A percentile compares a stretch with the other conserved stretches of the same genome.
These are phyloP conservation scores for Drosophila nebulosa DNA, from an alignment of 1,140 invertebrate species.

Conservation along the genomic window DNA sequence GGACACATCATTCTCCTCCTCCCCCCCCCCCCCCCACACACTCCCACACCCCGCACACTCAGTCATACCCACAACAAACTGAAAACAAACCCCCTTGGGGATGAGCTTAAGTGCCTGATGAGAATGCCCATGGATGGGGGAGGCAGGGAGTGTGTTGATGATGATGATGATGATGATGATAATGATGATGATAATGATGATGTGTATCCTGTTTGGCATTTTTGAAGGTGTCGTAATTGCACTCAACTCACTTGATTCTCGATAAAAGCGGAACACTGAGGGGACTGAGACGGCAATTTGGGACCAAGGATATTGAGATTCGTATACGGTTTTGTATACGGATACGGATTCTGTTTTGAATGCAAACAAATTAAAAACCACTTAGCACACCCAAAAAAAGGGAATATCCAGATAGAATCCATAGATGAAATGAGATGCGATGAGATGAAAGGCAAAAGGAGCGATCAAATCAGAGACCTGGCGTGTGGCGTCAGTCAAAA, in stretches of 20 bases:
- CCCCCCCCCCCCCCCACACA: constrained; percentile 1
- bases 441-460: constrained; percentile 36
- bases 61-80: background rate
- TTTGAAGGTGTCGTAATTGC: constrained; percentile 77
- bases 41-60: background rate
- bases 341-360: too few species aligned
- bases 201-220: constrained; percentile 49
- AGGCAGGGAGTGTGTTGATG: background rate
- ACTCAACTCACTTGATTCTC: constrained; percentile 66
- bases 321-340: constrained; percentile 24
- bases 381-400: constrained; percentile 51
- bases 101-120: constrained; percentile 62
- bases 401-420: background rate
- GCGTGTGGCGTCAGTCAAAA: constrained; percentile 75
- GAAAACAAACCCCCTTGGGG: constrained; percentile 42
- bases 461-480: constrained; percentile 51
- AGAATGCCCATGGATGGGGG: constrained; percentile 38
- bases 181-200: background rate
- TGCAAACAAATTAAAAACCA: constrained; percentile 78
- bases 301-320: background rate
- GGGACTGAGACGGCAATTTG: constrained; percentile 1
- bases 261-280: constrained; percentile 59
- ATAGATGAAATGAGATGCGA: background rate
- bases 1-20: constrained; percentile 1
- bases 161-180: background rate